A percentile compares a stretch with the other conserved stretches of the same genome.
These are phyloP conservation scores for Radopholus similis DNA, from an alignment of 1,140 invertebrate species.

Conservation along the genomic window DNA sequence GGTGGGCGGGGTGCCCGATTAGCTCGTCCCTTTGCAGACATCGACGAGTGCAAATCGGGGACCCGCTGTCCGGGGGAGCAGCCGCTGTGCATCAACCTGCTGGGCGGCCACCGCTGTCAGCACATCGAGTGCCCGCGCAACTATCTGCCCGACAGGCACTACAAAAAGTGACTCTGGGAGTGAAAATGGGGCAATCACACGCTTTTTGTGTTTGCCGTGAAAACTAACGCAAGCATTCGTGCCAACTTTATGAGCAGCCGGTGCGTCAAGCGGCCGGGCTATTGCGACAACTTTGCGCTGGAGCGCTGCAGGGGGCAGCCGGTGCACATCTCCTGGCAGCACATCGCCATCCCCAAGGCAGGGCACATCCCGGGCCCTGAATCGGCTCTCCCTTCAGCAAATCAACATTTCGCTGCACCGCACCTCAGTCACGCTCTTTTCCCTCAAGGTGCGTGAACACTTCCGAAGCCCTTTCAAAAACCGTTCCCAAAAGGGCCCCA, in stretches of 20 bases:
- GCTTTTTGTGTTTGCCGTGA: constrained; percentile 11
- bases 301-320: constrained; percentile 46
- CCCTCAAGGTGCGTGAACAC: constrained; percentile 33
- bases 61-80: constrained; percentile 45
- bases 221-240: constrained; percentile 12
- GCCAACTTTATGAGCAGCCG: constrained; percentile 42
- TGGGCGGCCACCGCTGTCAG: constrained; percentile 81
- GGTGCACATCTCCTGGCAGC: constrained; percentile 58
- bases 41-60: constrained; percentile 59
- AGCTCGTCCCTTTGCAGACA: constrained; percentile 50
- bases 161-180: too few relatives aligned
- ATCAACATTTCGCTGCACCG: constrained; percentile 57
- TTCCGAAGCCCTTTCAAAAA: background rate
- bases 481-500: constrained; percentile 33
- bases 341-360: constrained; percentile 51
- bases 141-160: constrained; percentile 71
- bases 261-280: constrained; percentile 42
- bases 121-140: constrained; percentile 76
- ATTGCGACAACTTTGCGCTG: constrained; percentile 36
- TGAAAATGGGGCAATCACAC: constrained; percentile 61
- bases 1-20: too few relatives aligned
- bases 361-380: too few relatives aligned
- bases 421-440: constrained; percentile 57
- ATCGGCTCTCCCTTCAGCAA: too few relatives aligned
- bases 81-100: constrained; percentile 66